Evolutionary conservation across 2,797 vertebrate genomes (phyloP).

Genomic region (Chelidonichthys spinosus): DNA sequence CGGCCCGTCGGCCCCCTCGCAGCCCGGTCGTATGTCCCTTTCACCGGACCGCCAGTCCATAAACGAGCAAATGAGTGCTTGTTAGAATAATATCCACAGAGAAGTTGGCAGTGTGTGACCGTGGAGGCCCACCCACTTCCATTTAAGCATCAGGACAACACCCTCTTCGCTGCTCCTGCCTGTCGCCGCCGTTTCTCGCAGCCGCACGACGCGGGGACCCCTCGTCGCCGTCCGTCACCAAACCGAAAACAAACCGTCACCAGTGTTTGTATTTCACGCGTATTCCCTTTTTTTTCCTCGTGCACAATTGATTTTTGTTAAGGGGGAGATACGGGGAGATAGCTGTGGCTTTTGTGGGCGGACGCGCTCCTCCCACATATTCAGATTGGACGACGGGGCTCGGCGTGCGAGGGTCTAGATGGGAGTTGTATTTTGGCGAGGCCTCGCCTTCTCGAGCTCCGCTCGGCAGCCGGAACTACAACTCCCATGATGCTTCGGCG

Average conservation of each 20-base stretch:
- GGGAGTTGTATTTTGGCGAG: constrained; percentile 86
- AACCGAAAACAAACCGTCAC: constrained; percentile 61
- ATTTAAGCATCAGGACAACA: constrained; percentile 87
- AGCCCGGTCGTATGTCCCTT: constrained; percentile 39
- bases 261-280: constrained; percentile 66
- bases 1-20: constrained; percentile 55
- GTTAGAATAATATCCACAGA: constrained; percentile 77
- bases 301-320: constrained; percentile 76
- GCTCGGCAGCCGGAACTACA: constrained; percentile 66
- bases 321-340: constrained; percentile 75
- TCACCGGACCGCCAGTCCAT: constrained; percentile 67
- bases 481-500: constrained; percentile 68
- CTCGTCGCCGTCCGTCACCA: constrained; percentile 62
- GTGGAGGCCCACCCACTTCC: constrained; percentile 86
- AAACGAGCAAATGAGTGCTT: constrained; percentile 70
- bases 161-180: constrained; percentile 69
- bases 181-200: constrained; percentile 61
- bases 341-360: constrained; percentile 87
- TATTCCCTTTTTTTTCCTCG: constrained; percentile 70
- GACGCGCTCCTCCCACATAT: constrained; percentile 87
- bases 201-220: constrained; percentile 56
- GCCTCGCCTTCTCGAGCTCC: constrained; percentile 68
- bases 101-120: constrained; percentile 81
- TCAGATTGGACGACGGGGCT: constrained; percentile 84
- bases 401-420: constrained; percentile 80